A percentile compares a stretch with the other conserved stretches of the same genome.
Evolutionary conservation across 2,113 vertebrate species (phyloP).

Genomic region (Onychorhynchus coronatus): DNA sequence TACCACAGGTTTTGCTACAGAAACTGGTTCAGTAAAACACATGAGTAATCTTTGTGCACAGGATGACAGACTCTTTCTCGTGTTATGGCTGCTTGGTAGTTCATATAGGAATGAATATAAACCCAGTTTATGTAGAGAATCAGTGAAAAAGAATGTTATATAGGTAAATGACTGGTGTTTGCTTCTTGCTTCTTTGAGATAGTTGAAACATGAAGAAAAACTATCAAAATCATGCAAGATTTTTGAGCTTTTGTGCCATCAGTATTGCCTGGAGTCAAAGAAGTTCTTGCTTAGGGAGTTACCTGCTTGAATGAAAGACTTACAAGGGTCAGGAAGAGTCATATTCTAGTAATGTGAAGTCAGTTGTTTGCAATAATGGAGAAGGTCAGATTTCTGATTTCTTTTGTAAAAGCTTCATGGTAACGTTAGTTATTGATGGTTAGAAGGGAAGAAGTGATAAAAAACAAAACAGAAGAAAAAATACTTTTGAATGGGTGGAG

Average conservation of each 20-base stretch:
- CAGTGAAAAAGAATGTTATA: not conserved
- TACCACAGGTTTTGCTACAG: not conserved
- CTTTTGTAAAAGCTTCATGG: not conserved
- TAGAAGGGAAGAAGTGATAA: not conserved
- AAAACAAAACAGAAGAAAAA: not conserved
- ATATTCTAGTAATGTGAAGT: not conserved
- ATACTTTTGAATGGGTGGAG: rapidly evolving
- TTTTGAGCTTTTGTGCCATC: not conserved
- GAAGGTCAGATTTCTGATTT: not conserved
- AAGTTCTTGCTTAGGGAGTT: not conserved
- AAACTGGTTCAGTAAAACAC: not conserved
- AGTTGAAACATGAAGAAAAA: not conserved
- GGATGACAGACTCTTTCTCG: not conserved
- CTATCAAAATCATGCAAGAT: not conserved
- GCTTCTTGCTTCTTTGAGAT: not conserved
- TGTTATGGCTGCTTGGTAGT: not conserved
- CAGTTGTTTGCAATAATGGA: not conserved
- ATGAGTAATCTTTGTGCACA: not conserved
- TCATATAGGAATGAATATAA: not conserved
- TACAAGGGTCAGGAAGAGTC: not conserved
- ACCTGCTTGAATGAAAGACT: not conserved
- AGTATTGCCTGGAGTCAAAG: not conserved
- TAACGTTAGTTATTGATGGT: not conserved
- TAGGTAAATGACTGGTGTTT: not conserved
- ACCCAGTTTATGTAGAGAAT: not conserved